Evolutionary conservation across 2,888 invertebrate species (phyloP), one percentile per base, ranked within the genome.

Genomic region (Notodonta ziczac): DNA sequence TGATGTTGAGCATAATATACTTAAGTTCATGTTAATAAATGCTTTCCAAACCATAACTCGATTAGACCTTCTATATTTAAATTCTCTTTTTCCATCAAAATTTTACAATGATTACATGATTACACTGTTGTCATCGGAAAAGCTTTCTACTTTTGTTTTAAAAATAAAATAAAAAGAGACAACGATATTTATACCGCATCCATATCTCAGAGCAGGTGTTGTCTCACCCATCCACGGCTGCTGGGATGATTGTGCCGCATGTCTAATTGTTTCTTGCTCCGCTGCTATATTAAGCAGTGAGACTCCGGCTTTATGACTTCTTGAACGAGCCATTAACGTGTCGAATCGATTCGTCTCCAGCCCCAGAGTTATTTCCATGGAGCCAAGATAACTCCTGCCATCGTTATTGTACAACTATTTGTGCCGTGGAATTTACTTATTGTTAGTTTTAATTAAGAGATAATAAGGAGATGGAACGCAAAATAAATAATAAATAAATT

Each of bases 181-280:
- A 42, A 0, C 9, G 12, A 7, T 42, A 42, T 12, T 42, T 8
- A 69, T 82, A 67, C 83, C 89, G 64, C 66, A 84, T 91, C 90
- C 82, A 77, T 58, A 60, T 16, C 32, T 42, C n/a, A 57, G 13
- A 32, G 52, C 52, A 35, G 52, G 35, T 53, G 52, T n/a, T 1
- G 50, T 62, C 76, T 81, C 64, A 10, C 44, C 68, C 64, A 73
- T 84, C 74, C 63, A 52, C 61, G 69, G 64, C 67, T 75, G 81
- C 83, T 77, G 77, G 86, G 86, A 89, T 87, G 90, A 89, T 86
- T 90, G 88, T 88, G 84, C 87, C 87, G 85, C 88, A 81, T 87
- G 90, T 92, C 89, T 93, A 92, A 93, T 93, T 93, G 93, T 93
- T 92, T 92, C 93, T 93, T 89, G 91, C 93, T 88, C 88, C 86